Conservation (phyloP, 2,797 vertebrate genomes). For the Anas flavirostris region DNA sequence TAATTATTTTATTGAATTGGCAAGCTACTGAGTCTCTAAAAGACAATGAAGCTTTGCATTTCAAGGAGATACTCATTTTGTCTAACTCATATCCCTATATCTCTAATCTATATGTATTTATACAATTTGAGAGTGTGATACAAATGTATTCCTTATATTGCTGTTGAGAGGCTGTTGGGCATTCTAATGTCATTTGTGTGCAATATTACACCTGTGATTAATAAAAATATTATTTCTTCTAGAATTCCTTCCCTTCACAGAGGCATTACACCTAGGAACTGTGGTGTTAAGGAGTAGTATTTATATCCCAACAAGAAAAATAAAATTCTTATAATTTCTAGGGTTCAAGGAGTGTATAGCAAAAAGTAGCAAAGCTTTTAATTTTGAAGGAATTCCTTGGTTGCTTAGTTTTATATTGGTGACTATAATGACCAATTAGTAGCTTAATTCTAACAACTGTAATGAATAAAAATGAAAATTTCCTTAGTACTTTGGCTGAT, state of each 20-base stretch:
- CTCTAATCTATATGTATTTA: background rate
- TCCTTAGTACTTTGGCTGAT: background rate
- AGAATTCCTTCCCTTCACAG: too few species aligned
- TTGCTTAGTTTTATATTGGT: background rate
- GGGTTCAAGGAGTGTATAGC: background rate
- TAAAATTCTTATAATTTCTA: background rate
- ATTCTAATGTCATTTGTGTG: background rate
- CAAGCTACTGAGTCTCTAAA: background rate
- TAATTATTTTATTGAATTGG: background rate
- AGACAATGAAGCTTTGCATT: background rate
- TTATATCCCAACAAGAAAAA: background rate
- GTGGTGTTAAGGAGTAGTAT: background rate
- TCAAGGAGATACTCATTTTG: background rate
- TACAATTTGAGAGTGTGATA: background rate
- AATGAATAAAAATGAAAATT: background rate
- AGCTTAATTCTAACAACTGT: background rate
- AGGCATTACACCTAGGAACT: background rate
- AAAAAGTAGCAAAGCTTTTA: background rate
- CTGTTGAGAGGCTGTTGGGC: background rate
- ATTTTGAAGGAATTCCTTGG: background rate
- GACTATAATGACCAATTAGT: background rate
- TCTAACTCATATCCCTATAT: background rate
- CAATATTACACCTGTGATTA: background rate
- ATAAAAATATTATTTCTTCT: background rate
- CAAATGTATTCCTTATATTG: background rate